A percentile compares a stretch with the other conserved stretches of the same genome.
Conservation (phyloP, 2,113 vertebrate species). For the Lophura nycthemera region DNA sequence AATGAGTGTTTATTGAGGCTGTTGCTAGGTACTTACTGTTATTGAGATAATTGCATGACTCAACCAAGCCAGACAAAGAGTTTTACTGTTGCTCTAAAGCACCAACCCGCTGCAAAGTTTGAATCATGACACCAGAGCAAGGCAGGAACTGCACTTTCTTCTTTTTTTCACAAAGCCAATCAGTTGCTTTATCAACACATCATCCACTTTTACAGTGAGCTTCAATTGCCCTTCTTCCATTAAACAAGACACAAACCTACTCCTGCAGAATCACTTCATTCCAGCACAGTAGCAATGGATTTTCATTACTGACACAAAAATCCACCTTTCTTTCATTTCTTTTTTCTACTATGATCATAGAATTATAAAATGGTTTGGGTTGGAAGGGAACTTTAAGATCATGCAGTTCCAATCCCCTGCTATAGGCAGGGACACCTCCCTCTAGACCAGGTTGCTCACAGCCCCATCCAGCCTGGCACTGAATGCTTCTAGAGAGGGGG, state of each 20-base stretch:
- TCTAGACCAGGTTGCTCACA: too few species aligned
- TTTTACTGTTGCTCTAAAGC: constrained; percentile 27
- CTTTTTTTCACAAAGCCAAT: background rate
- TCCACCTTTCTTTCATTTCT: background rate
- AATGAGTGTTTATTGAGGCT: constrained; percentile 60
- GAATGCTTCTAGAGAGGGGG: too few species aligned
- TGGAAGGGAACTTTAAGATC: too few species aligned
- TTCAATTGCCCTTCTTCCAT: background rate
- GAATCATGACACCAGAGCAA: background rate
- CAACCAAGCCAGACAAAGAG: constrained; percentile 62
- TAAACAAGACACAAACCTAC: background rate
- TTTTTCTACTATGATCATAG: background rate
- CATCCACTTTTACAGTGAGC: background rate
- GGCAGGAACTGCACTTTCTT: background rate
- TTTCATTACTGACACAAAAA: background rate
- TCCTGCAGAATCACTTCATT: background rate
- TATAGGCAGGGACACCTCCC: too few species aligned
- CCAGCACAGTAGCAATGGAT: background rate
- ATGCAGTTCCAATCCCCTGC: too few species aligned
- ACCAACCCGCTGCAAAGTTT: background rate
- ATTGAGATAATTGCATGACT: constrained; percentile 69
- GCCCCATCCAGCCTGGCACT: too few species aligned
- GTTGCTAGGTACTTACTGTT: constrained; percentile 62
- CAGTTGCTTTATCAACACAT: background rate
- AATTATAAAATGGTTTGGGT: too few species aligned